These are phyloP conservation scores for Bombus turneri DNA, from an alignment of 1,140 invertebrate genomes.

Conservation along the genomic window DNA sequence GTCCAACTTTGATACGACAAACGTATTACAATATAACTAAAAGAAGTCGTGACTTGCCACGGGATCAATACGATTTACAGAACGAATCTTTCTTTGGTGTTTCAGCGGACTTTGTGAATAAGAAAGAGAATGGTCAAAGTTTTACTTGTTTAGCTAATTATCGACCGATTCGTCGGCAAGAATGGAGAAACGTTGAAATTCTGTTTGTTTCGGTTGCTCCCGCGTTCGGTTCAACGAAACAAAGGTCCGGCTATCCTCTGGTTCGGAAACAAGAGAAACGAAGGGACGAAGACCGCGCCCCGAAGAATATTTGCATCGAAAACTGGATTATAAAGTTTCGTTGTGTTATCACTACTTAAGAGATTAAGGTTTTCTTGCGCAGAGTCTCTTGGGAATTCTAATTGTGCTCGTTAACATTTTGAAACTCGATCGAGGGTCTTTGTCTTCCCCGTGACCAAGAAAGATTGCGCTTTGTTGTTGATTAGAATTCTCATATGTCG, in stretches of 20 bases:
- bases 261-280: background rate
- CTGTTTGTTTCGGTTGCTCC: slow-evolving; percentile 16
- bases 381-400: slow-evolving; percentile 47
- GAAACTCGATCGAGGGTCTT: slow-evolving; percentile 6
- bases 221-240: slow-evolving; percentile 20
- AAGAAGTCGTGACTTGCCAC: background rate
- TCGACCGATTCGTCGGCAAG: slow-evolving; percentile 1
- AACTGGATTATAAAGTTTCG: slow-evolving; percentile 67
- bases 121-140: background rate
- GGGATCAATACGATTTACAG: background rate
- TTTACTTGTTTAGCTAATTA: slow-evolving; percentile 51
- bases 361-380: slow-evolving; percentile 61
- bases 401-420: slow-evolving; percentile 38
- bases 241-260: background rate
- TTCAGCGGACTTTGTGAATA: background rate
- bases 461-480: background rate
- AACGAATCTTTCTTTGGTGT: background rate
- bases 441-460: background rate
- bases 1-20: background rate
- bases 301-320: slow-evolving; percentile 44
- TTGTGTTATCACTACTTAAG: slow-evolving; percentile 65
- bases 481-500: background rate
- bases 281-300: background rate
- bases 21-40: background rate
- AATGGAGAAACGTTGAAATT: background rate